Evolutionary conservation across 1,140 invertebrate species (phyloP), one percentile per base, ranked within the genome.

Genomic region (Danaus melanippus): DNA sequence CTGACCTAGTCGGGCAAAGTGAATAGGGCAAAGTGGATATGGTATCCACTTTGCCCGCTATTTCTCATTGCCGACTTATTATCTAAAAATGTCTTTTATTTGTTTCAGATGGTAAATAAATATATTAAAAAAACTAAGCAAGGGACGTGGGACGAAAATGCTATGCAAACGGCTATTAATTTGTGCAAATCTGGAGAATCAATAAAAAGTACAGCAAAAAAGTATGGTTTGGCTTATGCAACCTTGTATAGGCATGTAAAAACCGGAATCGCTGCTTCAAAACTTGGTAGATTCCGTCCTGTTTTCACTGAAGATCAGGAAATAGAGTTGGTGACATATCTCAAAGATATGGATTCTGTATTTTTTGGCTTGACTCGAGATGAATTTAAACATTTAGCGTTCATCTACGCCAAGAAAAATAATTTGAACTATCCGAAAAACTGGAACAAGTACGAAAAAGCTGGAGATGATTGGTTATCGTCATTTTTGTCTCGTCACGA

Each of bases 141-240:
- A 59, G 55, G 58, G 51, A 53, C 60, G 53, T 64, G 60, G 55
- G 61, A 62, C 49, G 58, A 67, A 63, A 56, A 59, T 53, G 50
- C 32, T 44, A 67, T 67, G 61, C 50, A 64, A 62, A 67, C 60
- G 46, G 65, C 65, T 66, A 64, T 66, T 53, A 60, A 63, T 63
- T 65, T 67, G 51, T 71, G 68, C 56, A 67, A 71, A 64, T 53
- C 62, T 62, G 59, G 57, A 50, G 60, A 66, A 52, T 60, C 63
- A 44, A 64, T 74, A 53, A 71, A 75, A 65, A 59, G 62, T 52
- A 66, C 60, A 63, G 66, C 69, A 56, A 67, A 67, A 65, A 71
- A 70, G 50, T 74, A 70, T 62, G 61, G 65, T 50, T 64, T 69
- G 49, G 57, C 62, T 52, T 62, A 70, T 66, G 51, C 70, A 53